A percentile compares a stretch with the other conserved stretches of the same genome.
Evolutionary conservation across 2,888 invertebrate species (phyloP).

Genomic region (Microplitis deprimator): DNA sequence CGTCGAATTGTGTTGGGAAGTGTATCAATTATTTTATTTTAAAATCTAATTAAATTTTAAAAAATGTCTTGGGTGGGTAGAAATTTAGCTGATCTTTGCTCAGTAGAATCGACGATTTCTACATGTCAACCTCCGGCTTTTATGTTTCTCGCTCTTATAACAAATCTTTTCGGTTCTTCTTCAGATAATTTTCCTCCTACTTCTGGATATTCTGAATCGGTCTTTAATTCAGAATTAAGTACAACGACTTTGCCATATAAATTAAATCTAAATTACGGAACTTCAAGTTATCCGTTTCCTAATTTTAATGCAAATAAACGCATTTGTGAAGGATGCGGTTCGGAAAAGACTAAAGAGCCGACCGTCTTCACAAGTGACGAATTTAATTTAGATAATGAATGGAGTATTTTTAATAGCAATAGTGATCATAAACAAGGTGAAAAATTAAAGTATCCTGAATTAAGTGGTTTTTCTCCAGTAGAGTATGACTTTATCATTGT

Average conservation of each 20-base stretch:
- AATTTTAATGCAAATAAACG: too few species aligned
- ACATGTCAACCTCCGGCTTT: conserved; percentile 76
- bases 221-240: too few species aligned
- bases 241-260: too few species aligned
- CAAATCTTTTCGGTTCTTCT: conserved; percentile 75
- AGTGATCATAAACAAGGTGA: background rate
- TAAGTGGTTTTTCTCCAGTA: conserved; percentile 48
- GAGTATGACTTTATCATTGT: conserved; percentile 85
- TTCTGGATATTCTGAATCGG: background rate
- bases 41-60: background rate
- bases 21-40: background rate
- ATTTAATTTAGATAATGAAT: too few species aligned
- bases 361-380: too few species aligned
- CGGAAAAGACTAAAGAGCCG: too few species aligned
- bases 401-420: background rate
- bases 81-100: conserved; percentile 74
- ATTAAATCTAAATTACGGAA: too few species aligned
- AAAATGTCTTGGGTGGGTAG: conserved; percentile 74
- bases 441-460: background rate
- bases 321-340: too few species aligned
- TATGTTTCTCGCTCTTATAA: conserved; percentile 75
- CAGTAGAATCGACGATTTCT: conserved; percentile 73
- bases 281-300: background rate
- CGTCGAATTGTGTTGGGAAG: background rate
- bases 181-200: conserved; percentile 60